These are phyloP conservation scores for Actinostola sp. DNA, from an alignment of 92 coral and sea anemone species.

Conservation along the genomic window DNA sequence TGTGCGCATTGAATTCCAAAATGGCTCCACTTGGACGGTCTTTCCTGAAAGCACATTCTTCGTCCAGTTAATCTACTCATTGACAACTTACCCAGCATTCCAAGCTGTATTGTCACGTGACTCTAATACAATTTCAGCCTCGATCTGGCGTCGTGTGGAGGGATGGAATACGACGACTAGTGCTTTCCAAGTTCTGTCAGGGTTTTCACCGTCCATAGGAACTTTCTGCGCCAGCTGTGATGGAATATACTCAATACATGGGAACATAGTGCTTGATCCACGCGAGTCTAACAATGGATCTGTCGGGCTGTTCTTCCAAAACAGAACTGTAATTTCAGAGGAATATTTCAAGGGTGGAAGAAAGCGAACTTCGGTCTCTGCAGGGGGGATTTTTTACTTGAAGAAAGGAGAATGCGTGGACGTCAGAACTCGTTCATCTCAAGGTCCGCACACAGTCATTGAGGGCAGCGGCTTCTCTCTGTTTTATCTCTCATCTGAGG, in stretches of 20 bases:
- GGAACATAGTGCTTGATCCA: constrained; percentile 29
- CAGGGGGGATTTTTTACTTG: constrained; percentile 45
- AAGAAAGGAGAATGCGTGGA: constrained; percentile 53
- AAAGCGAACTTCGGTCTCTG: constrained; percentile 11
- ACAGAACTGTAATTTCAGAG: constrained; percentile 14
- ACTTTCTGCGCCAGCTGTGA: constrained; percentile 45
- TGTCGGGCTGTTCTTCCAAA: constrained; percentile 15
- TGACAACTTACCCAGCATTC: constrained; percentile 56
- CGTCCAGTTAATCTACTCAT: constrained; percentile 34
- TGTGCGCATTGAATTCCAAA: constrained; percentile 4
- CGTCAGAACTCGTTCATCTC: constrained; percentile 5
- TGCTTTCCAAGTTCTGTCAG: constrained; percentile 28
- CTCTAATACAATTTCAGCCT: constrained; percentile 3
- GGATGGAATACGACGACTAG: constrained; percentile 45
- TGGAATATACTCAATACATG: constrained; percentile 44
- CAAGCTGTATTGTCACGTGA: constrained; percentile 47
- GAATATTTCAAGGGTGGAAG: background rate
- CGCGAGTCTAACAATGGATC: background rate
- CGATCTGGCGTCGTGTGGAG: constrained; percentile 18
- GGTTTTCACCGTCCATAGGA: constrained; percentile 53
- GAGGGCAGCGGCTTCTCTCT: constrained; percentile 50
- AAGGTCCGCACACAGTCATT: constrained; percentile 1
- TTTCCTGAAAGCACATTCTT: constrained; percentile 58
- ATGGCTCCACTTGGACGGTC: constrained; percentile 34
- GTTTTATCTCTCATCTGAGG: constrained; percentile 29